Conservation (phyloP, 1,140 invertebrate genomes). For the Atopsyche davidsoni region DNA sequence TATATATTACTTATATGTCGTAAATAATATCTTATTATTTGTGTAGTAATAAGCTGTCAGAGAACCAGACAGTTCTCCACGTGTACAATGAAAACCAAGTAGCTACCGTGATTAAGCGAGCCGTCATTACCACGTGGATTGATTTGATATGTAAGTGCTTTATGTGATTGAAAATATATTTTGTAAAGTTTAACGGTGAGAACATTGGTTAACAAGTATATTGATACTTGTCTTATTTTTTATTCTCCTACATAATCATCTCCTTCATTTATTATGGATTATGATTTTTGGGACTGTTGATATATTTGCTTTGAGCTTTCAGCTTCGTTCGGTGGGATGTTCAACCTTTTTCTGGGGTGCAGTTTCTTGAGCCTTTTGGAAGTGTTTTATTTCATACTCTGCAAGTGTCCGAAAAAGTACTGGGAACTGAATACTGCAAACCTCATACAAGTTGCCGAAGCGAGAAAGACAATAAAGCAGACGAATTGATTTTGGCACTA, state of each 20-base stretch:
- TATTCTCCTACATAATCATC: constrained; percentile 3
- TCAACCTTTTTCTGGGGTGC: constrained; percentile 47
- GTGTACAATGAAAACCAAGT: constrained; percentile 36
- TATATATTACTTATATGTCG: constrained; percentile 2
- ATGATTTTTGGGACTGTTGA: too few species aligned
- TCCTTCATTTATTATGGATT: constrained; percentile 1
- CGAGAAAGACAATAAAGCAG: too few species aligned
- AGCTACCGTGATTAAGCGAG: constrained; percentile 33
- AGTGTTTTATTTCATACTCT: constrained; percentile 37
- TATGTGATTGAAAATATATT: too few species aligned
- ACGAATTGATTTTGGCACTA: too few species aligned
- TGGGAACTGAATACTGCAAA: too few species aligned
- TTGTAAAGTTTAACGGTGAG: too few species aligned
- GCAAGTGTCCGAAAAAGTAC: constrained; percentile 20
- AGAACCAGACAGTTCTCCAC: constrained; percentile 35
- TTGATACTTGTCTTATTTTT: too few species aligned
- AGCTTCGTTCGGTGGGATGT: constrained; percentile 48
- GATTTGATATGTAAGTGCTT: constrained; percentile 40
- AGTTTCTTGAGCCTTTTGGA: constrained; percentile 45
- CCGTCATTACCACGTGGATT: constrained; percentile 36
- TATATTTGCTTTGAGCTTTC: constrained; percentile 29
- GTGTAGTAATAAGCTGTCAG: constrained; percentile 30
- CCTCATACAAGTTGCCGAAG: too few species aligned
- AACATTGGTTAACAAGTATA: constrained; percentile 5
- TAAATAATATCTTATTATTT: constrained; percentile 19